phyloP scores from a whole-genome alignment of 2,113 vertebrate species.

The Heteronetta atricapilla region DNA sequence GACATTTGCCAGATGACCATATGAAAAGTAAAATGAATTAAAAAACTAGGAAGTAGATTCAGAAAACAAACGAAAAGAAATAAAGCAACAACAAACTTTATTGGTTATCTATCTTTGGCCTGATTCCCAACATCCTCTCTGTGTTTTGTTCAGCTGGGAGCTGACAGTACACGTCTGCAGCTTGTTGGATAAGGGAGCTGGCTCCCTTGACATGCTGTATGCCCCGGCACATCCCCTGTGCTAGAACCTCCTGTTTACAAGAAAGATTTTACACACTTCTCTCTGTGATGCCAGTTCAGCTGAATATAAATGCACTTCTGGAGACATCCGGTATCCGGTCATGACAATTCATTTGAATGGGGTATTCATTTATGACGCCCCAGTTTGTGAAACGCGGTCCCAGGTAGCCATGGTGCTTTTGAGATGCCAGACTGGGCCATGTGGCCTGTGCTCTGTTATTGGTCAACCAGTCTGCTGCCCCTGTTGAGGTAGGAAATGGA shows the following conservation, averaged over 20 bases:
- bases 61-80: background rate
- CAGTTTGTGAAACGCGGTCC: background rate
- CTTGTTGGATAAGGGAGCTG: background rate
- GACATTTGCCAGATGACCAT: background rate
- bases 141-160: background rate
- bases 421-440: background rate
- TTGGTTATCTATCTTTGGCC: background rate
- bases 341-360: background rate
- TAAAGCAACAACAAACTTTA: background rate
- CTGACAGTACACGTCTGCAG: background rate
- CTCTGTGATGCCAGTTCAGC: background rate
- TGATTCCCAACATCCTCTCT: background rate
- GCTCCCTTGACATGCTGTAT: background rate
- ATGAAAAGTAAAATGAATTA: conserved; percentile 20
- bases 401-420: background rate
- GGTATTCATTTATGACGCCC: background rate
- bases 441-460: background rate
- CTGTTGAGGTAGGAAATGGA: no score
- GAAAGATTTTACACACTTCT: background rate
- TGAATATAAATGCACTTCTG: background rate
- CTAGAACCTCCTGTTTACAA: background rate
- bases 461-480: no score
- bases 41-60: background rate
- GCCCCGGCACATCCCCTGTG: background rate
- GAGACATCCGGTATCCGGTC: background rate